Evolutionary conservation across 2,888 invertebrate species (phyloP).

Genomic region (Spilosoma lubricipeda): DNA sequence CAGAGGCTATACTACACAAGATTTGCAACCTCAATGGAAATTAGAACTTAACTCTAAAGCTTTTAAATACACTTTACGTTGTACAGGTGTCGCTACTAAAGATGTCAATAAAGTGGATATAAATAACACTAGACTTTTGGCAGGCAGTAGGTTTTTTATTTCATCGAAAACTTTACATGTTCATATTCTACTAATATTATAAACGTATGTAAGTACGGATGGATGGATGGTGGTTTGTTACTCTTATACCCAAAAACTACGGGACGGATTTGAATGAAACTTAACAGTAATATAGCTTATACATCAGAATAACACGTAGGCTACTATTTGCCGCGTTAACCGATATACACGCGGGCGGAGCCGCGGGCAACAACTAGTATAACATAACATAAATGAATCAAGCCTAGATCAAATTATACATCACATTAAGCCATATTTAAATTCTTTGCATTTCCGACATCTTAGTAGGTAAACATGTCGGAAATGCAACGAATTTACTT

Average conservation of each 20-base stretch:
- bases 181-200: too few relatives aligned
- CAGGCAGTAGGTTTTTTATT: conserved; percentile 50
- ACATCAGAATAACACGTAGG: too few relatives aligned
- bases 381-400: too few relatives aligned
- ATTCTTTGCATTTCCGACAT: not conserved
- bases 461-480: not conserved
- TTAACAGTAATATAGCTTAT: too few relatives aligned
- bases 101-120: conserved; percentile 51
- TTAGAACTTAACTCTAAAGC: not conserved
- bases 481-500: not conserved
- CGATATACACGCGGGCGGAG: too few relatives aligned
- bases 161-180: conserved; percentile 26
- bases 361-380: too few relatives aligned
- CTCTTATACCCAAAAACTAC: too few relatives aligned
- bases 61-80: not conserved
- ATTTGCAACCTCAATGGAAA: not conserved
- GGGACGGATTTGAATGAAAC: too few relatives aligned
- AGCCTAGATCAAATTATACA: not conserved
- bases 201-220: too few relatives aligned
- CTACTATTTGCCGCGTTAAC: too few relatives aligned
- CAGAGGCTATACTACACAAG: not conserved
- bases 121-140: conserved; percentile 55
- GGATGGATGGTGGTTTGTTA: too few relatives aligned
- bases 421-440: not conserved
- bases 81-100: conserved; percentile 12